Conservation (phyloP, 2,888 invertebrate genomes). For the Agonum fuliginosum region DNA sequence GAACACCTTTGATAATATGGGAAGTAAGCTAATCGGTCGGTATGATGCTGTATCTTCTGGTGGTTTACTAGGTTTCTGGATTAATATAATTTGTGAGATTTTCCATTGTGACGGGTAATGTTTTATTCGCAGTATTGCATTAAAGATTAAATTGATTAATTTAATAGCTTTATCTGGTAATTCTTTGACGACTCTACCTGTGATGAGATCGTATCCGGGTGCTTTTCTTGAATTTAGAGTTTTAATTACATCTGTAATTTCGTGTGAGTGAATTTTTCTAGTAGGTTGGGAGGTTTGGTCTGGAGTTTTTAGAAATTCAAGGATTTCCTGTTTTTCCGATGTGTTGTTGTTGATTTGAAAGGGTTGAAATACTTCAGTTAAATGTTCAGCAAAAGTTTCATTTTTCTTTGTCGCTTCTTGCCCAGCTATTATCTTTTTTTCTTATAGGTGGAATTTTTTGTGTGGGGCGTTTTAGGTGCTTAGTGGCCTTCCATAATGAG, state of each 20-base stretch:
- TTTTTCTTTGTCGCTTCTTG: constrained; percentile 62
- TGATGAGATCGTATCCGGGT: constrained; percentile 64
- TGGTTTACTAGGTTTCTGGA: constrained; percentile 62
- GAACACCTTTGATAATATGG: constrained; percentile 62
- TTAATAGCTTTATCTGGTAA: constrained; percentile 46
- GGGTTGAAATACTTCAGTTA: constrained; percentile 62
- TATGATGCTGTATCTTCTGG: constrained; percentile 59
- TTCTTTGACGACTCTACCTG: no score
- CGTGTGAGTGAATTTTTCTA: constrained; percentile 60
- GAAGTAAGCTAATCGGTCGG: constrained; percentile 62
- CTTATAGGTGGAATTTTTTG: constrained; percentile 61
- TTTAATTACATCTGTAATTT: neutral
- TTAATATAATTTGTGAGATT: constrained; percentile 63
- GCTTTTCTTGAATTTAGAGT: constrained; percentile 45
- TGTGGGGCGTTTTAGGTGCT: constrained; percentile 54
- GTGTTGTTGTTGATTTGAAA: constrained; percentile 1
- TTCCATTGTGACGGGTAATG: constrained; percentile 61
- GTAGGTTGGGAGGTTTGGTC: constrained; percentile 46
- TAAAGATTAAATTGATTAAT: constrained; percentile 13
- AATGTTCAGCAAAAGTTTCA: constrained; percentile 62
- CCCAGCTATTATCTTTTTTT: constrained; percentile 61
- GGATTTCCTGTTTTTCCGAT: neutral
- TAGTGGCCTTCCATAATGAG: constrained; percentile 56
- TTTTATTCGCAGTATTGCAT: constrained; percentile 61
- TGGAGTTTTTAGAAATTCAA: constrained; percentile 3